A percentile compares a stretch with the other conserved stretches of the same genome.
phyloP scores from a whole-genome alignment of 2,113 vertebrate species.

The Terrapene triunguis region DNA sequence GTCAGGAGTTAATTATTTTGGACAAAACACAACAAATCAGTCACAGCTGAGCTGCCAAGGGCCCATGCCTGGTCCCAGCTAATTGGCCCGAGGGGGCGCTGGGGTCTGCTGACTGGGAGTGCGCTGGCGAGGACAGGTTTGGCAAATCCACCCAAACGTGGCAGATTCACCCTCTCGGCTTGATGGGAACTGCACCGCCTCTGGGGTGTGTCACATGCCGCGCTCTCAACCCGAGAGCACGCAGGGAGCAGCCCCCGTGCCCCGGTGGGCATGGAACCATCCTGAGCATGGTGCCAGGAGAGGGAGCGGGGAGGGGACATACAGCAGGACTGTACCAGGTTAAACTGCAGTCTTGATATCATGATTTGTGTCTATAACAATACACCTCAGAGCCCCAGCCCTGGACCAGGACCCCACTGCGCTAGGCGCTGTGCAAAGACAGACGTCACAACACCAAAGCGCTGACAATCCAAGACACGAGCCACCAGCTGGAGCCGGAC shows the following conservation, averaged over 20 bases:
- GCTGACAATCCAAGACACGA: not conserved
- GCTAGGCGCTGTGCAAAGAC: not conserved
- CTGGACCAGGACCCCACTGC: no score
- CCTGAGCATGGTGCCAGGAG: not conserved
- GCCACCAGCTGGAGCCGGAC: no score
- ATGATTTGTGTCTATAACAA: no score
- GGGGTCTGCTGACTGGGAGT: not conserved
- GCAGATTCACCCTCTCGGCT: not conserved
- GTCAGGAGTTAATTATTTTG: not conserved
- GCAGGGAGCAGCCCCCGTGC: no score
- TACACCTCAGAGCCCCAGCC: no score
- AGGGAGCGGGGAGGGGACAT: no score
- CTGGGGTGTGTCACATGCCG: no score
- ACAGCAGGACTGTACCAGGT: not conserved
- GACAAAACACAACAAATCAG: not conserved
- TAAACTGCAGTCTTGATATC: not conserved
- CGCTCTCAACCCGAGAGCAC: no score
- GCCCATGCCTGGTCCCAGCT: not conserved
- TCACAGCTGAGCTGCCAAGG: not conserved
- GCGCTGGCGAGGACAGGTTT: not conserved
- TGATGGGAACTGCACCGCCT: no score
- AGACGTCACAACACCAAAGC: no score
- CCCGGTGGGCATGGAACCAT: not conserved
- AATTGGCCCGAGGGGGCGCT: no score
- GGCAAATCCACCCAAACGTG: not conserved